phyloP scores from a whole-genome alignment of 2,113 vertebrate species.

The Triplophysa dalaica region DNA sequence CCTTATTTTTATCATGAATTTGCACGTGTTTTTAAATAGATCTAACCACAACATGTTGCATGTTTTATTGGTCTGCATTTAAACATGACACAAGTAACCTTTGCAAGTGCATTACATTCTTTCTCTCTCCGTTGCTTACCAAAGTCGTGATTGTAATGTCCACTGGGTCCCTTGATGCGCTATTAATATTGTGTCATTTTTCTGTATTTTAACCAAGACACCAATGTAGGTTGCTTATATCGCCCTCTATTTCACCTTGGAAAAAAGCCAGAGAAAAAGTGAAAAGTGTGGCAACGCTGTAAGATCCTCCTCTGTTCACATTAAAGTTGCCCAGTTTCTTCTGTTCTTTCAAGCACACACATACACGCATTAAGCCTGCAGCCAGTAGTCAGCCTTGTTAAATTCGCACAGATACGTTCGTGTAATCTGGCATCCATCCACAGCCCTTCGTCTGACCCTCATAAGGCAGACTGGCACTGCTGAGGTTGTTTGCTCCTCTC shows the following conservation, averaged over 20 bases:
- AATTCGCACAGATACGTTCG: slow-evolving; percentile 73
- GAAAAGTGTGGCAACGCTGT: slow-evolving; percentile 16
- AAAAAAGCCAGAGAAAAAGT: slow-evolving; percentile 69
- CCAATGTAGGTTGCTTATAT: slow-evolving; percentile 78
- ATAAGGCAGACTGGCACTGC: slow-evolving; percentile 66
- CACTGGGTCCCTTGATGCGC: slow-evolving; percentile 87
- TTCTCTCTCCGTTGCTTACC: slow-evolving; percentile 18
- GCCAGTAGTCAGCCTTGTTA: slow-evolving; percentile 72
- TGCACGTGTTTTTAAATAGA: not conserved
- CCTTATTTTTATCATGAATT: too few species aligned
- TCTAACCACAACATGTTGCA: slow-evolving; percentile 69
- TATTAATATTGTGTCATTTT: slow-evolving; percentile 76
- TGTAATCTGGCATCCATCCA: slow-evolving; percentile 69
- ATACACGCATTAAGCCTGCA: slow-evolving; percentile 51
- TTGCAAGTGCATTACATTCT: slow-evolving; percentile 4
- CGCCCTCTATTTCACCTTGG: slow-evolving; percentile 84
- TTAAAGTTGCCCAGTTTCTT: slow-evolving; percentile 55
- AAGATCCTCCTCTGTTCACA: slow-evolving; percentile 49
- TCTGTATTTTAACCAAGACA: slow-evolving; percentile 82
- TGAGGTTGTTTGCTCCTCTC: slow-evolving; percentile 60
- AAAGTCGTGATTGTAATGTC: slow-evolving; percentile 55
- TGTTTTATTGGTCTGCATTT: slow-evolving; percentile 74
- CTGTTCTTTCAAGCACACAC: slow-evolving; percentile 12
- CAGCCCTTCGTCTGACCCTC: slow-evolving; percentile 65
- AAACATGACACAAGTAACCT: slow-evolving; percentile 59